Conservation (phyloP, 2,113 vertebrate genomes). For the Camelus dromedarius region DNA sequence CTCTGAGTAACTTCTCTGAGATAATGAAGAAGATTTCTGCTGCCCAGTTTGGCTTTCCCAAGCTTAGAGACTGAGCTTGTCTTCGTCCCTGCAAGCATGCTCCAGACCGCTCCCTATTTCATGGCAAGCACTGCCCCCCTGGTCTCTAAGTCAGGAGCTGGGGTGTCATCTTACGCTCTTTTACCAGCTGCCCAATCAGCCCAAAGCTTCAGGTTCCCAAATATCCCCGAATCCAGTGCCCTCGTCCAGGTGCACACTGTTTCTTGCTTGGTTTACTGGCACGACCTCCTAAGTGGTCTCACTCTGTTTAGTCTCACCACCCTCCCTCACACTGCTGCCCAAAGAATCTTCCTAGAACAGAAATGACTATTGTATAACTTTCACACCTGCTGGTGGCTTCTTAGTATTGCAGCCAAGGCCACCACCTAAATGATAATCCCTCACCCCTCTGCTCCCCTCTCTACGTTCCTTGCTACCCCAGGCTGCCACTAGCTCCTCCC, state of each 20-base stretch:
- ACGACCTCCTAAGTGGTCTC: neutral
- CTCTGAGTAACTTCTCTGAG: slow-evolving; percentile 34
- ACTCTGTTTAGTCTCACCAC: neutral
- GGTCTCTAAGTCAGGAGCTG: neutral
- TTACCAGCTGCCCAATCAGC: neutral
- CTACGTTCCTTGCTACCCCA: neutral
- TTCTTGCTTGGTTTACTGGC: neutral
- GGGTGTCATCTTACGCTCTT: neutral
- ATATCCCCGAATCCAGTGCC: neutral
- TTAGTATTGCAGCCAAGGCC: neutral
- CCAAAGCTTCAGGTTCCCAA: neutral
- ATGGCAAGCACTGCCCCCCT: neutral
- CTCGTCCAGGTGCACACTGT: neutral
- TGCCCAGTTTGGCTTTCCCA: neutral
- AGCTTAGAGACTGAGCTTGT: neutral
- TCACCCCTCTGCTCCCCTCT: neutral
- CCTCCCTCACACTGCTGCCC: neutral
- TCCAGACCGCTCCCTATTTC: neutral
- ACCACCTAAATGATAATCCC: neutral
- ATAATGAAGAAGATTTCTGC: neutral
- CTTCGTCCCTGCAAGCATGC: rapidly evolving
- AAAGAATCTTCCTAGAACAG: neutral
- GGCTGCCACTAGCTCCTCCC: neutral
- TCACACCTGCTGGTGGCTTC: neutral
- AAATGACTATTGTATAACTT: neutral